These are phyloP conservation scores for Oppia nitens DNA, from an alignment of 1,140 invertebrate genomes.

Conservation along the genomic window DNA sequence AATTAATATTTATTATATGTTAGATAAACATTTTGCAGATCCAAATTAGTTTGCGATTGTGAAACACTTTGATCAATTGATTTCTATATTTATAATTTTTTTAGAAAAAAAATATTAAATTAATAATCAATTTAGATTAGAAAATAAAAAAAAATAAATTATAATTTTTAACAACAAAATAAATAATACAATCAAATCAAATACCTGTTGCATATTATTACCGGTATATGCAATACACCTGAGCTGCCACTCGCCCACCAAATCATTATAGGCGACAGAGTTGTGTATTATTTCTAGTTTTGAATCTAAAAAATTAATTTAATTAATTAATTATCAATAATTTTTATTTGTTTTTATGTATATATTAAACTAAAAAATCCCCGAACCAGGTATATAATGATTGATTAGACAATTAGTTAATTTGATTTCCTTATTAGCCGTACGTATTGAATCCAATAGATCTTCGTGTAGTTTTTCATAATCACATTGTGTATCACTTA, in stretches of 20 bases:
- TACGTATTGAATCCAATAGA: constrained; percentile 73
- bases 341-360: no score
- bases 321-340: constrained; percentile 4
- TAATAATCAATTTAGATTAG: no score
- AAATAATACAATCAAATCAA: neutral
- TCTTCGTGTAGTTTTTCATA: constrained; percentile 93
- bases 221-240: constrained; percentile 96
- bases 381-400: constrained; percentile 56
- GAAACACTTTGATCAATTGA: neutral
- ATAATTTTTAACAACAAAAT: neutral
- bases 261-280: constrained; percentile 91
- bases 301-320: constrained; percentile 5
- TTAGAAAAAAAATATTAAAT: no score
- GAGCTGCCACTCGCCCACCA: constrained; percentile 94
- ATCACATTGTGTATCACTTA: constrained; percentile 74
- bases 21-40: neutral
- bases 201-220: constrained; percentile 79
- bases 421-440: constrained; percentile 74
- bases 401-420: constrained; percentile 64
- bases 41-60: neutral
- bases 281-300: constrained; percentile 70
- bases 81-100: neutral
- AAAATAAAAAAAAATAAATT: no score
- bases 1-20: neutral
- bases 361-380: no score